Base-by-base conservation (phyloP, 2,797 vertebrate genomes). In the Parauchenoglanis punctatus region DNA sequence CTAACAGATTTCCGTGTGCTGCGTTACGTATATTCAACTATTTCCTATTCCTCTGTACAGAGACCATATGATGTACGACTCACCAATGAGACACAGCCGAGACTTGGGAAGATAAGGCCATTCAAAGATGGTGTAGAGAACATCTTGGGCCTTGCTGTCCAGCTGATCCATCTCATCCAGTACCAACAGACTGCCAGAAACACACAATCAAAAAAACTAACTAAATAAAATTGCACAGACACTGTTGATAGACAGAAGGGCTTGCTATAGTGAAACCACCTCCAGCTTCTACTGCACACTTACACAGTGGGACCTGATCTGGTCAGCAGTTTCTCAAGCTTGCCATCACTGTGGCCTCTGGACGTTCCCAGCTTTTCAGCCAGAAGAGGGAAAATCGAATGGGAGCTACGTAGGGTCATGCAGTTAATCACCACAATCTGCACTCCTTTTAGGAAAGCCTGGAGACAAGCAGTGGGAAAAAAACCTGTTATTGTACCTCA, bases 91-190 rank as follows among this genome's bases (percentile, higher is more conserved):
- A 88, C 97, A 95, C 0, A 99, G 93, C 23, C 97, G 96, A 31
- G 98, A 99, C 80, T 86, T 67, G 0, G 93, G 93, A 46, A 99
- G 95, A 91, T 91, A 94, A 0, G 98, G 97, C 98, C 98, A 99
- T 72, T 99, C 98, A 35, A 99, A 99, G 72, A 99, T 94, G 0
- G 97, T 99, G 93, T 99, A 99, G 4, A 99, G 96, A 56, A 99
- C 97, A 0, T 99, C 98, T 91, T 99, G 98, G 3, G 96, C 95
- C 90, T 96, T 98, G 89, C 97, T 99, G 93, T 99, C 97, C 94
- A 99, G 94, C 92, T 99, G 98, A 89, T 99, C 98, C 97, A 99
- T 96, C 91, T 99, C 98, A 15, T 99, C 98, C 92, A 99, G 91
- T 85, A 99, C 97, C 89, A 99, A 92, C 15, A 99, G 93, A 1